These are phyloP conservation scores for Elaphurus davidianus DNA, from an alignment of 2,113 vertebrate genomes.

Conservation along the genomic window DNA sequence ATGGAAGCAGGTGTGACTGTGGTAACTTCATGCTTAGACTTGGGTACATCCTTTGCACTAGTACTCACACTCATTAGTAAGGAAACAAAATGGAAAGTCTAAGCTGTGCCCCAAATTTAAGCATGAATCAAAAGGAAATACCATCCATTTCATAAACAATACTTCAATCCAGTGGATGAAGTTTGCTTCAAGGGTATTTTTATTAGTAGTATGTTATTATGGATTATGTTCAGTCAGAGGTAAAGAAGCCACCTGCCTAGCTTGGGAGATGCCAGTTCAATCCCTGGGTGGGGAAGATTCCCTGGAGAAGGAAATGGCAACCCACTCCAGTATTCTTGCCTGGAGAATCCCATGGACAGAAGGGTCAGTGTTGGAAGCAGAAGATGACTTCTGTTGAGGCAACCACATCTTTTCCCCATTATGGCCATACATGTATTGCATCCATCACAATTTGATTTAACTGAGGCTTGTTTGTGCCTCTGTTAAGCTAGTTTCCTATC, in stretches of 20 bases:
- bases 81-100: constrained; percentile 48
- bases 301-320: not conserved
- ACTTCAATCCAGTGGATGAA: not conserved
- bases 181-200: not conserved
- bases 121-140: not conserved
- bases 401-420: not conserved
- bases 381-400: not conserved
- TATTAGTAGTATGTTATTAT: not conserved
- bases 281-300: not conserved
- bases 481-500: not conserved
- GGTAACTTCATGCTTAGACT: not conserved
- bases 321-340: not conserved
- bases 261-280: rapidly evolving
- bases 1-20: constrained; percentile 19
- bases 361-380: not conserved
- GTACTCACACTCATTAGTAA: constrained; percentile 44
- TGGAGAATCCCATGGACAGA: not conserved
- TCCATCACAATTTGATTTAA: not conserved
- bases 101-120: not conserved
- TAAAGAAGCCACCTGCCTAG: no score
- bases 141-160: not conserved
- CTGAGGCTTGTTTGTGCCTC: not conserved
- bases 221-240: no score
- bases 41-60: not conserved
- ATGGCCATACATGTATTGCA: rapidly evolving